Conservation (phyloP, 1,140 invertebrate genomes). For the Kradibia gibbosae region DNA sequence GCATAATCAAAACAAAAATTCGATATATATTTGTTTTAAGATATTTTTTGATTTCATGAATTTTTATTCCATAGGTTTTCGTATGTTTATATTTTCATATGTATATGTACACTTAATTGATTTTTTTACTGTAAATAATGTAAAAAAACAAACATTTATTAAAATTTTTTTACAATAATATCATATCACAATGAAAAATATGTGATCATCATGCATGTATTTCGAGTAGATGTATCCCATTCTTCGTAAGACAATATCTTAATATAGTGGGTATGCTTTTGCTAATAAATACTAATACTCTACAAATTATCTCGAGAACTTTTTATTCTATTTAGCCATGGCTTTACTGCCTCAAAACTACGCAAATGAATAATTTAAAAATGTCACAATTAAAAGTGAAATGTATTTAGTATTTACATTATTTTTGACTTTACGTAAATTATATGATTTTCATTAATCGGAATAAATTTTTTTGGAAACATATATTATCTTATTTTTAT, state of each 20-base stretch:
- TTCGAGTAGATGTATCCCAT: not conserved
- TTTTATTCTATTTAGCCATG: not conserved
- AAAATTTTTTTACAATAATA: too few species aligned
- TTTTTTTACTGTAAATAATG: too few species aligned
- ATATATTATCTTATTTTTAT: not conserved
- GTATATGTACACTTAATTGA: too few species aligned
- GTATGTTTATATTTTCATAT: too few species aligned
- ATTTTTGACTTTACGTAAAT: slow-evolving; percentile 2
- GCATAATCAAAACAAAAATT: too few species aligned
- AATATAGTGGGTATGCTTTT: not conserved
- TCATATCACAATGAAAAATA: too few species aligned
- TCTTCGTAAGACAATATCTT: not conserved
- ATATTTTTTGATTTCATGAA: too few species aligned
- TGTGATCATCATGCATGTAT: not conserved
- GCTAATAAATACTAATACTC: not conserved
- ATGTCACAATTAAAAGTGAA: slow-evolving; percentile 16
- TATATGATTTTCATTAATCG: not conserved
- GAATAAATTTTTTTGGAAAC: not conserved
- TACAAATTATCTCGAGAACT: not conserved
- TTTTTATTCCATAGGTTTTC: too few species aligned
- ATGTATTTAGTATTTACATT: not conserved
- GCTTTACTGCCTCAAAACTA: not conserved
- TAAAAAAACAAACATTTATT: too few species aligned
- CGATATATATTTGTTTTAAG: too few species aligned
- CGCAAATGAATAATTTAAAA: slow-evolving; percentile 9